Percentiles rank a stretch among this genome's conserved stretches.
Evolutionary conservation across 53 echinoderm and acorn worm species (phyloP).

Genomic region (Stichopus horrens): DNA sequence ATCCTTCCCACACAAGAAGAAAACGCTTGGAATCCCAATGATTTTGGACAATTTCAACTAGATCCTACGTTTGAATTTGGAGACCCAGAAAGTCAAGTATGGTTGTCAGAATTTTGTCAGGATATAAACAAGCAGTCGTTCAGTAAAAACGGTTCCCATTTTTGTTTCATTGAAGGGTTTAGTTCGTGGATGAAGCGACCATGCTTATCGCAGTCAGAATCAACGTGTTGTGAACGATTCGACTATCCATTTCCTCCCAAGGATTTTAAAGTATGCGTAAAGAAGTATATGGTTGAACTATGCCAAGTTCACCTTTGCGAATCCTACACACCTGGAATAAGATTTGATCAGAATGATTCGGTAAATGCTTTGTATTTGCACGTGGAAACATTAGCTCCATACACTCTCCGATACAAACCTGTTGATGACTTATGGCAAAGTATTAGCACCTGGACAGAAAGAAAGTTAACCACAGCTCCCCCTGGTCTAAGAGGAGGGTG

Average conservation of each 20-base stretch:
- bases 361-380: conserved; percentile 45
- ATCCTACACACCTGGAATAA: conserved; percentile 32
- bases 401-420: conserved; percentile 37
- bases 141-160: neutral
- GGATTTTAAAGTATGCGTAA: conserved; percentile 45
- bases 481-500: conserved; percentile 59
- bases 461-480: conserved; percentile 63
- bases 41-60: conserved; percentile 32
- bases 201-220: neutral
- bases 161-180: conserved; percentile 65
- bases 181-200: conserved; percentile 51
- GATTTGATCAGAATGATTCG: conserved; percentile 38
- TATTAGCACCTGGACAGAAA: conserved; percentile 54
- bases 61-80: conserved; percentile 46
- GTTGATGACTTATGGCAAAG: conserved; percentile 68
- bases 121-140: conserved; percentile 51
- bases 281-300: neutral
- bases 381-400: conserved; percentile 9
- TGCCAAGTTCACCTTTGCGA: neutral
- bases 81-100: conserved; percentile 54
- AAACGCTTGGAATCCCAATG: conserved; percentile 53
- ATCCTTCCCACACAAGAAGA: conserved; percentile 42
- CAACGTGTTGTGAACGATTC: conserved; percentile 56
- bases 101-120: conserved; percentile 60
- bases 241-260: conserved; percentile 50